Evolutionary conservation across 2,888 invertebrate genomes (phyloP), one percentile per base, ranked within the genome.

Genomic region (Anthophora plumipes): DNA sequence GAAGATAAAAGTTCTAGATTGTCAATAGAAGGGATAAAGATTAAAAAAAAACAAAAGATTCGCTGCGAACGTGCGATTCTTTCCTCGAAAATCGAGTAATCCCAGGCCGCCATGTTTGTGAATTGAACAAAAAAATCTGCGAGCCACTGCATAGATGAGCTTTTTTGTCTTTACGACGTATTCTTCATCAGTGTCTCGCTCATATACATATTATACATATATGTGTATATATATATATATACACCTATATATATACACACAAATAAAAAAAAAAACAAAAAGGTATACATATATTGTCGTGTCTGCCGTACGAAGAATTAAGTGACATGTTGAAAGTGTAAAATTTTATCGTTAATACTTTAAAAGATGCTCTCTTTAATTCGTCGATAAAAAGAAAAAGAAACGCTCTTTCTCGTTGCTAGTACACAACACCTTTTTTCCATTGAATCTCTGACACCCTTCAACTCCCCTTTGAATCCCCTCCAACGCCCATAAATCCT

Each of bases 261-360:
- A n/a, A n/a, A n/a, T n/a, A n/a, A n/a, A n/a, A n/a, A n/a, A n/a
- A n/a, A n/a, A n/a, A n/a, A n/a, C n/a, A 63, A 71, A 41, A 52
- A 73, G 75, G 39, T 77, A 79, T 70, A 66, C 54, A 70, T 71
- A 75, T 82, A 64, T 82, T 46, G 73, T 78, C 82, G 84, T 82
- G 82, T 85, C 85, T 82, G 73, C 76, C 85, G 76, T 82, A 71
- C 73, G 71, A 68, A 73, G 67, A 78, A 55, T 82, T 85, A 74
- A 75, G 72, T 61, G 67, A 82, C 84, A 87, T 85, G 87, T 87
- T 87, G 85, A 87, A 87, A 87, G 82, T 87, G 86, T 85, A 77
- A 85, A 87, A 87, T 87, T 87, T 85, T 87, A 87, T 87, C 85
- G 87, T 87, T 85, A 85, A 86, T 82, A 86, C 66, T 77, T 86